Percentiles rank a stretch among this genome's conserved stretches.
Conservation (phyloP, 2,113 vertebrate genomes). For the Sterna hirundo region DNA sequence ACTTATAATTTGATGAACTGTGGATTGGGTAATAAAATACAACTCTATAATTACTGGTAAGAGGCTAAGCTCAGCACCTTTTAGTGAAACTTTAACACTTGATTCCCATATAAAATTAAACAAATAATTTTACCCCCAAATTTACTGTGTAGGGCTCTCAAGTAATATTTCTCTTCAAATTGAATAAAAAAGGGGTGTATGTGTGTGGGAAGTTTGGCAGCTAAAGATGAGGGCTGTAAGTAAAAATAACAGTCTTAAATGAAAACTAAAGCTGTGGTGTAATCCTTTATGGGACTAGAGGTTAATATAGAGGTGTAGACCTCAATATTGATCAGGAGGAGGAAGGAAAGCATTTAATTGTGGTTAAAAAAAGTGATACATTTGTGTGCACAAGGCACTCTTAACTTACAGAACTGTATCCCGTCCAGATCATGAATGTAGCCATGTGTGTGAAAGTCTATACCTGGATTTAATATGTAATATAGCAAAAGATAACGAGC, state of each 20-base stretch:
- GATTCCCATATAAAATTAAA: slow-evolving; percentile 24
- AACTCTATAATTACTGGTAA: background rate
- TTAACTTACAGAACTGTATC: background rate
- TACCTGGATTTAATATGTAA: background rate
- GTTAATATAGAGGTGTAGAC: background rate
- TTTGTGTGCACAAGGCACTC: background rate
- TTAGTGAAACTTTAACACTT: slow-evolving; percentile 27
- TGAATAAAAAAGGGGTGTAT: slow-evolving; percentile 2
- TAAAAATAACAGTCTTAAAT: background rate
- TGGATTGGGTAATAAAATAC: slow-evolving; percentile 44
- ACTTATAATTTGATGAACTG: slow-evolving; percentile 47
- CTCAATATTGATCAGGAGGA: background rate
- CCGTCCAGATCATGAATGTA: too few species aligned
- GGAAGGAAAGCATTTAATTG: background rate
- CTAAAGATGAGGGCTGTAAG: background rate
- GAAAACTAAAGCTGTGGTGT: background rate
- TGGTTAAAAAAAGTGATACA: background rate
- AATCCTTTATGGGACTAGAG: background rate
- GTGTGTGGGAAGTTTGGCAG: background rate
- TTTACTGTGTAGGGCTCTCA: background rate
- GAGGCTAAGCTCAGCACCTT: slow-evolving; percentile 29
- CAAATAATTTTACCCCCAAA: background rate
- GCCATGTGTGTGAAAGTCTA: background rate
- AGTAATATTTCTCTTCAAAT: background rate
- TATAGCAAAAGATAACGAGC: background rate